Base-by-base conservation (phyloP, 2,113 vertebrate genomes). In the Cygnus buccinator region DNA sequence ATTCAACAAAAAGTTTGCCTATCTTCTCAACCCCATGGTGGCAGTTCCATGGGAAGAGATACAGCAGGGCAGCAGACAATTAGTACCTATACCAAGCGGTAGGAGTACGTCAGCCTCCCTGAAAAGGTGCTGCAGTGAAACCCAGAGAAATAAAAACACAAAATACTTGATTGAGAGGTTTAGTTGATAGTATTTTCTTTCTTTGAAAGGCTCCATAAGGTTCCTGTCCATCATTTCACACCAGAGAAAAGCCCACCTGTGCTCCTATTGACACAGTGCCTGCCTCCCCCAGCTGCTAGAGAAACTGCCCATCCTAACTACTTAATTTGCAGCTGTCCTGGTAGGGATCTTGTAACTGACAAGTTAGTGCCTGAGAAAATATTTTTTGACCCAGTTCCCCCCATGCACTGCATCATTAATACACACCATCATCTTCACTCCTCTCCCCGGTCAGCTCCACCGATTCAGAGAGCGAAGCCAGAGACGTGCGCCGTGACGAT, bases 371-470 rank as follows among this genome's bases (percentile, higher is more conserved):
- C 35, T 39, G 35, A 25, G 26, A 35, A 37, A 22, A 33, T 16
- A 43, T 15, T 41, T 29, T 31, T 66, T 22, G 35, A 44, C 20
- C 46, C 46, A 3, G 23, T 1, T 5, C 14, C 9, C 18, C 58
- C 10, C 65, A 0, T 1, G 0, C 25, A 2, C 13, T 1, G 28
- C 39, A 29, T 6, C 3, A 22, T 1, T 3, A 57, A 78, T 73
- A 97, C 98, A 89, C 94, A 99, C 99, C 99, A 3, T 99, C 99
- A 10, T 99, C 99, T 90, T 99, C 99, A 12, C 98, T 99, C 71
- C 99, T 98, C 21, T 99, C 99, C 46, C 97, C 98, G 0, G 98
- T 93, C 93, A 99, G 98, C 97, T 99, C 99, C 41, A 98, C 98
- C 0, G 99, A 99, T 89, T 99, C 99, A 0, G 99, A 99, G 83